Conservation (phyloP, 2,113 vertebrate genomes). For the Miniopterus natalensis region DNA sequence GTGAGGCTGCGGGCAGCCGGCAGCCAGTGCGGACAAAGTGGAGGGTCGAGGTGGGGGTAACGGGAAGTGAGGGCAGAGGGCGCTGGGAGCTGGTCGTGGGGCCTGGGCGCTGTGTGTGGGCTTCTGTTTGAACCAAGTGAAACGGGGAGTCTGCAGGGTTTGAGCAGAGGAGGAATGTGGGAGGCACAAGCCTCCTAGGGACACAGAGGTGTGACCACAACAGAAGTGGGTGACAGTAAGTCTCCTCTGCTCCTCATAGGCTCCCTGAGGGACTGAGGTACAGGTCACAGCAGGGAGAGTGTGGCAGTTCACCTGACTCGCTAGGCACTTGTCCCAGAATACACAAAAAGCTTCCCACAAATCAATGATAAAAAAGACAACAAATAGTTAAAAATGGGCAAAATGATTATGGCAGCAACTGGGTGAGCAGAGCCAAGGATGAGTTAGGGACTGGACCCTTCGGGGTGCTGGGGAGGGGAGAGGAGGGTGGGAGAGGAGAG, state of each 20-base stretch:
- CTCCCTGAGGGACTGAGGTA: background rate
- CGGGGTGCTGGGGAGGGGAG: background rate
- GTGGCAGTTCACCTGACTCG: background rate
- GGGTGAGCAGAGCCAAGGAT: background rate
- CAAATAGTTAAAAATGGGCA: background rate
- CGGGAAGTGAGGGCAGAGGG: background rate
- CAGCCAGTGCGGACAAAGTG: background rate
- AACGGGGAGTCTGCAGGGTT: background rate
- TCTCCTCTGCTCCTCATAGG: background rate
- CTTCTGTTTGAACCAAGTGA: background rate
- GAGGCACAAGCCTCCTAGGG: background rate
- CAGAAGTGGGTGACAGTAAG: too few relatives aligned
- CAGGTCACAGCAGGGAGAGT: too few relatives aligned
- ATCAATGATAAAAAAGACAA: background rate
- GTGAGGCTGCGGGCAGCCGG: background rate
- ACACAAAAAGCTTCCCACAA: background rate
- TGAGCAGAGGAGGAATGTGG: background rate
- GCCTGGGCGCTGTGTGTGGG: background rate
- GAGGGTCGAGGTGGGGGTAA: too few relatives aligned
- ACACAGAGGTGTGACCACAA: background rate
- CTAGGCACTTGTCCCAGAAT: background rate
- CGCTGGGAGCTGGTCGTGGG: fast-evolving
- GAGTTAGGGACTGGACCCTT: background rate
- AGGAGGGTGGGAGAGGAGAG: background rate
- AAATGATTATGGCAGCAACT: background rate